Evolutionary conservation across 2,113 vertebrate genomes (phyloP), one percentile per base, ranked within the genome.

Genomic region (Ochotona curzoniae): DNA sequence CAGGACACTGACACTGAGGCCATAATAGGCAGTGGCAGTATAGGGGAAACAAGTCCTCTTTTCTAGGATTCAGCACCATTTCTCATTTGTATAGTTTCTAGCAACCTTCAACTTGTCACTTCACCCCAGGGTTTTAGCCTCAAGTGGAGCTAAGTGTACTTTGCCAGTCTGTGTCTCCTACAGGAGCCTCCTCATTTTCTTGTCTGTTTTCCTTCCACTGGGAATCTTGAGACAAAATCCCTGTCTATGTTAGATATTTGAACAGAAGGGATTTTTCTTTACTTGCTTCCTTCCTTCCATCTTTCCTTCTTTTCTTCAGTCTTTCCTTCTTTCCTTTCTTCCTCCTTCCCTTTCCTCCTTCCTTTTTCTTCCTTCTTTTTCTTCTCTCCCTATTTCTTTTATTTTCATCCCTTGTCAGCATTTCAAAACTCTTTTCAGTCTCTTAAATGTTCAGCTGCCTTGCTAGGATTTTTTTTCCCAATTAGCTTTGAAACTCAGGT

Each of bases 401-500:
- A 26, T 3, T 60, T 28, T 28, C 70, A 64, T 73, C 69, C 61
- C 17, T 84, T 26, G 79, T 67, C 44, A 87, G 54, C 28, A 80
- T 82, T 95, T 92, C 63, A 28, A n/a, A 90, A 95, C 93, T 90
- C 78, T 63, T 87, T 74, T 93, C 81, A 82, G 73, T 91, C 38
- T 94, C 84, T 76, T 71, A 93, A 96, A 93, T 38, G 73, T 93
- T 94, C 60, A 64, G 44, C 76, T 73, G 76, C 69, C 67, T 76
- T 75, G 85, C 87, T 95, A 88, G 83, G 57, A 75, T 70, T 85
- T 94, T 89, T 84, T 73, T 89, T 61, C 44, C 17, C 66, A 63
- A 63, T 91, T 96, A 89, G 94, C 94, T 95, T 79, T 94, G 64
- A 70, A 95, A 70, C 21, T 78, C 67, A 70, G 47, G 90, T 30